These are phyloP conservation scores for Cheirogaleus medius DNA, from an alignment of 2,113 vertebrate genomes.

Conservation along the genomic window DNA sequence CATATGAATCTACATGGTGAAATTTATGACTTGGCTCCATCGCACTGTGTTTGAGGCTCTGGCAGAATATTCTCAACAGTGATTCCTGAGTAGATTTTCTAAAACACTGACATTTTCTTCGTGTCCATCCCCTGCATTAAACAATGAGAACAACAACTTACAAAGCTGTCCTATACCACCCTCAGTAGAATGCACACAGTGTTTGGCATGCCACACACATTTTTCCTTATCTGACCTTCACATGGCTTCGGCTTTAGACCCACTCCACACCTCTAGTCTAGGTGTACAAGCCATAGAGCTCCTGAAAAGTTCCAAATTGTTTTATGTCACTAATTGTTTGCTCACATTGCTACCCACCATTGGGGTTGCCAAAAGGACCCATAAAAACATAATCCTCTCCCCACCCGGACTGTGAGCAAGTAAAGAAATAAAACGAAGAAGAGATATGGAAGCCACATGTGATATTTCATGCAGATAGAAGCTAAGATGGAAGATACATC, in stretches of 20 bases:
- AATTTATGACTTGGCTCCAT: background rate
- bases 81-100: background rate
- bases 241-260: background rate
- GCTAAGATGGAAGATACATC: background rate
- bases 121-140: background rate
- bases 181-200: rapidly evolving
- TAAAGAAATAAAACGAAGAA: background rate
- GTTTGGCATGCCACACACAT: rapidly evolving
- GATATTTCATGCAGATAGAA: background rate
- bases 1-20: background rate
- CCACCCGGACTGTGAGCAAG: background rate
- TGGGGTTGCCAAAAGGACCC: rapidly evolving
- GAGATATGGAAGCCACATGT: background rate
- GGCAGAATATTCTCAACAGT: background rate
- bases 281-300: background rate
- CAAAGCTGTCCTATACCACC: background rate
- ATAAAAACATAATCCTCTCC: background rate
- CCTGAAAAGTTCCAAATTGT: background rate
- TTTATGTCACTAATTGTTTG: background rate
- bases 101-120: background rate
- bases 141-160: background rate
- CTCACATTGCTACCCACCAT: background rate
- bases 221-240: background rate
- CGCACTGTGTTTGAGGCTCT: background rate
- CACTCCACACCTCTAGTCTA: background rate